A percentile compares a stretch with the other conserved stretches of the same genome.
These are phyloP conservation scores for Araneus ventricosus DNA, from an alignment of 1,140 invertebrate genomes.

Conservation along the genomic window DNA sequence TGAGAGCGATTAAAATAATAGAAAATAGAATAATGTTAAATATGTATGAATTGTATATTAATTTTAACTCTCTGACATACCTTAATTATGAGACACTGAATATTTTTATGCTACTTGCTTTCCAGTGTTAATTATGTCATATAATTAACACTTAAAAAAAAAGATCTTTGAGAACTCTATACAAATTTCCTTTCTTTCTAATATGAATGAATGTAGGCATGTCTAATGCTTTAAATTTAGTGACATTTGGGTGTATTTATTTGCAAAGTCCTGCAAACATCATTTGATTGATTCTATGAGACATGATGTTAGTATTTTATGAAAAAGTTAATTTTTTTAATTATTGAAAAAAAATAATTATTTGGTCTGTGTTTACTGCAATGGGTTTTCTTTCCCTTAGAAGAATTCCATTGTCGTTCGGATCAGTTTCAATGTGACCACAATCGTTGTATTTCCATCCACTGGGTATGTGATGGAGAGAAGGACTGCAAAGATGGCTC, in stretches of 20 bases:
- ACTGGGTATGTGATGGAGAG: slow-evolving; percentile 78
- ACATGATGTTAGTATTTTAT: neutral
- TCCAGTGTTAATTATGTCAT: too few relatives aligned
- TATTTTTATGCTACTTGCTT: too few relatives aligned
- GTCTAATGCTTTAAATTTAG: too few relatives aligned
- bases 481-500: slow-evolving; percentile 77
- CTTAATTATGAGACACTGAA: too few relatives aligned
- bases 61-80: too few relatives aligned
- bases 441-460: slow-evolving; percentile 77
- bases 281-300: neutral
- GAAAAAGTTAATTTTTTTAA: neutral
- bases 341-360: neutral
- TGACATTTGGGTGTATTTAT: neutral
- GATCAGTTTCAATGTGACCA: slow-evolving; percentile 78
- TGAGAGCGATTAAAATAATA: too few relatives aligned
- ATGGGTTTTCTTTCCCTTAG: slow-evolving; percentile 42
- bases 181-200: too few relatives aligned
- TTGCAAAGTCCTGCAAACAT: neutral
- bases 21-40: too few relatives aligned
- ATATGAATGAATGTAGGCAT: too few relatives aligned
- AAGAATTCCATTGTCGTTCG: slow-evolving; percentile 77
- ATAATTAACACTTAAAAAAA: too few relatives aligned
- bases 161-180: too few relatives aligned
- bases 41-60: too few relatives aligned
- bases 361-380: neutral